Base-by-base conservation (phyloP, 1,140 invertebrate genomes). In the Papilio dardanus region DNA sequence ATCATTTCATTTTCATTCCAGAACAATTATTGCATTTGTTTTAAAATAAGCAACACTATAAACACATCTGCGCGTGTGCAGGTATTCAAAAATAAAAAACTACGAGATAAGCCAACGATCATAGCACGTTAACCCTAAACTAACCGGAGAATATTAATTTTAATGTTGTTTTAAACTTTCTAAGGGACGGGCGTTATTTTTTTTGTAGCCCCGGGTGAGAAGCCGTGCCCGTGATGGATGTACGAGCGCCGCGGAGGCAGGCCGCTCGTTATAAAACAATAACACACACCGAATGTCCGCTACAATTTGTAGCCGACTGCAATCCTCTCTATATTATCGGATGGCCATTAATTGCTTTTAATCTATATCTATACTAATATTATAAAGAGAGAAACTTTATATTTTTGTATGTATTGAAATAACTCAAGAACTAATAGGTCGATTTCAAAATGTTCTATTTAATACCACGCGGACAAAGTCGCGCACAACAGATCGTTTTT, bases 251-350 rank as follows among this genome's bases (percentile, higher is more conserved):
- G 76, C 78, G 68, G 82, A 84, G 86, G 85, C 85, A 89, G 83
- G 77, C 76, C 77, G 81, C 75, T 83, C 78, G 91, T 92, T 92
- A 92, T 88, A 92, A 92, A 91, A 91, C 90, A 92, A 92, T 92
- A 92, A 91, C 81, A 83, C 81, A 83, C 80, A 84, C 75, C 79
- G 82, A 78, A 79, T 89, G 89, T 92, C 89, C 80, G 81, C 78
- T 83, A 82, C 88, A 87, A 92, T 91, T 89, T 90, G 88, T 87
- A 83, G 78, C 77, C 81, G 75, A 68, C 77, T 74, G 74, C 82
- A 83, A 82, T 86, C 82, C 79, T 92, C 88, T 90, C 85, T 84
- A 92, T 92, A 89, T 74, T 50, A 66, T 74, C 62, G 69, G 31
- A 16, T 58, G 37, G 66, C 71, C 24, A 74, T 62, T 58, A 16